Percentiles rank a stretch among this genome's conserved stretches.
phyloP scores from a whole-genome alignment of 2,113 vertebrate species.

The Tachuris rubrigastra region DNA sequence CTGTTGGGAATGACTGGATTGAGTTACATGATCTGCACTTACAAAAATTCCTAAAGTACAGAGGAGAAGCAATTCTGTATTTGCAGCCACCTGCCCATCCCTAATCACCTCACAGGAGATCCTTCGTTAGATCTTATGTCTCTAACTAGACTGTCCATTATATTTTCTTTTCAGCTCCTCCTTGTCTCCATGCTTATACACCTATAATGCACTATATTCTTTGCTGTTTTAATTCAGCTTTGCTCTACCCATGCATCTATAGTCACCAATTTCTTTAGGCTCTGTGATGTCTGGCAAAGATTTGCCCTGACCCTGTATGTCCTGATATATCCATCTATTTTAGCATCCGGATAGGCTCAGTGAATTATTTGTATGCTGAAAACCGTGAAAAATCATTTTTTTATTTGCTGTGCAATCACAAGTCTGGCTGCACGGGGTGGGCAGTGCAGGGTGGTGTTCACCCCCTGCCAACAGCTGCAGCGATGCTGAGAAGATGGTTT shows the following conservation, averaged over 20 bases:
- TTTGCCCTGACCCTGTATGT: background rate
- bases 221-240: background rate
- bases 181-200: background rate
- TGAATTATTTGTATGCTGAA: background rate
- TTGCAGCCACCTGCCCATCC: background rate
- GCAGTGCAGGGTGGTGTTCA: accelerated
- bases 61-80: background rate
- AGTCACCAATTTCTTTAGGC: background rate
- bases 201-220: background rate
- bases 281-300: background rate
- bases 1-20: background rate
- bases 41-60: background rate
- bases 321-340: background rate
- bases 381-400: no score
- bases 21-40: background rate
- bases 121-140: background rate
- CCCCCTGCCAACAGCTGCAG: accelerated
- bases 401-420: background rate
- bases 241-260: background rate
- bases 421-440: background rate
- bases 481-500: background rate
- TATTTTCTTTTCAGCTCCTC: background rate
- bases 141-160: background rate
- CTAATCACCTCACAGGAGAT: background rate
- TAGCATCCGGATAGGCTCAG: background rate